phyloP scores from a whole-genome alignment of 1,140 invertebrate genomes.

The Pectinophora gossypiella region DNA sequence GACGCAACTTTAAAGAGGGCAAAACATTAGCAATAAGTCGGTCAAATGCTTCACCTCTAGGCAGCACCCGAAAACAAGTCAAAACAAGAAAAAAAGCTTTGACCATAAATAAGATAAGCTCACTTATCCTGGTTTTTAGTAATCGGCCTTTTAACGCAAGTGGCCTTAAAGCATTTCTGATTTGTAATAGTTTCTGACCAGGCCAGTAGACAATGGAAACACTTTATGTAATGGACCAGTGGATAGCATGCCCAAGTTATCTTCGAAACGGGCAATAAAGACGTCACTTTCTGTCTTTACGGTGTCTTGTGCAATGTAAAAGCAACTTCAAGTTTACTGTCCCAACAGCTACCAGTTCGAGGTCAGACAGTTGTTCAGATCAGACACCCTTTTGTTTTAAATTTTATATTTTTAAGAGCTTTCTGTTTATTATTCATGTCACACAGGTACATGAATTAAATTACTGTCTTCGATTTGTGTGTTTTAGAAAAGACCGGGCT shows the following conservation, averaged over 20 bases:
- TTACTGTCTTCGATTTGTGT: too few relatives aligned
- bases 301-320: constrained; percentile 46
- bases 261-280: constrained; percentile 57
- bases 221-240: constrained; percentile 64
- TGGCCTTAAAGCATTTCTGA: constrained; percentile 22
- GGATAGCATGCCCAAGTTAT: constrained; percentile 58
- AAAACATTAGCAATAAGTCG: too few relatives aligned
- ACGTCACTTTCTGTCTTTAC: constrained; percentile 52
- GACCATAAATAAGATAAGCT: too few relatives aligned
- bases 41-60: too few relatives aligned
- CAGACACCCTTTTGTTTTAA: not conserved
- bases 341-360: constrained; percentile 23
- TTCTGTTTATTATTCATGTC: too few relatives aligned
- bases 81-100: too few relatives aligned
- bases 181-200: constrained; percentile 27
- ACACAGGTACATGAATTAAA: too few relatives aligned
- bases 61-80: too few relatives aligned
- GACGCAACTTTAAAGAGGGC: too few relatives aligned
- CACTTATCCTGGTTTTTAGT: too few relatives aligned
- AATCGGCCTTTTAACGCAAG: not conserved
- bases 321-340: constrained; percentile 31
- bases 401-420: not conserved
- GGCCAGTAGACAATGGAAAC: constrained; percentile 42
- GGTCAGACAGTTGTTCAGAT: not conserved
- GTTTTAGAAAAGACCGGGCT: too few relatives aligned